Evolutionary conservation across 2,888 invertebrate species (phyloP), one percentile per base, ranked within the genome.

Genomic region (Melanotus villosus): DNA sequence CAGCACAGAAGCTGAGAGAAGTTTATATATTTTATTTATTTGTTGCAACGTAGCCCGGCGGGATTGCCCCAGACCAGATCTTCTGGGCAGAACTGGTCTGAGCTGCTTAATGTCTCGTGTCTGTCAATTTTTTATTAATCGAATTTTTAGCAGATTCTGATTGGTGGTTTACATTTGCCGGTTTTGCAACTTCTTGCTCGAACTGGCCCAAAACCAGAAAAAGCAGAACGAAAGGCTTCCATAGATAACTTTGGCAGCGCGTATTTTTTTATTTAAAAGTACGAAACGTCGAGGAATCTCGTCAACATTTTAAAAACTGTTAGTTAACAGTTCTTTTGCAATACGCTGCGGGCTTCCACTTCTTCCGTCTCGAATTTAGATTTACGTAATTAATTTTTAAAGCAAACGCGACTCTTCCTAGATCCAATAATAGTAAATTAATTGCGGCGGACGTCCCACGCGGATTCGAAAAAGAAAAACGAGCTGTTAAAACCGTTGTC

Each of bases 301-400:
- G n/a, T n/a, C n/a, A n/a, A n/a, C n/a, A n/a, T n/a, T n/a, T n/a
- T n/a, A 26, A 38, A 32, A 54, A 54, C 52, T 54, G 52, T 54
- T 54, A 54, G 21, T 23, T 57, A 57, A 57, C 57, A 38, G 57
- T 38, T 30, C 18, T 19, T 57, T 41, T 21, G 56, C 36, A n/a
- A 12, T n/a, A n/a, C 14, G 38, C 38, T 14, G 14, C n/a, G 14
- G 38, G 38, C 38, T 4, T n/a, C n/a, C n/a, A n/a, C 7, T 23
- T 18, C 16, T 47, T 47, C 18, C 10, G 10, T 6, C 12, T 23
- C 16, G 21, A 47, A 47, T 47, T 14, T 16, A 16, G 23, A 18
- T 18, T 47, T 9, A 1, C 16, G 7, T 1, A 41, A 41, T 41
- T 47, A 47, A 23, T 21, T 41, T 16, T 23, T 23, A 4, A 47